Percentiles rank a stretch among this genome's conserved stretches.
Conservation (phyloP, 1,140 invertebrate species). For the Apis laboriosa region DNA sequence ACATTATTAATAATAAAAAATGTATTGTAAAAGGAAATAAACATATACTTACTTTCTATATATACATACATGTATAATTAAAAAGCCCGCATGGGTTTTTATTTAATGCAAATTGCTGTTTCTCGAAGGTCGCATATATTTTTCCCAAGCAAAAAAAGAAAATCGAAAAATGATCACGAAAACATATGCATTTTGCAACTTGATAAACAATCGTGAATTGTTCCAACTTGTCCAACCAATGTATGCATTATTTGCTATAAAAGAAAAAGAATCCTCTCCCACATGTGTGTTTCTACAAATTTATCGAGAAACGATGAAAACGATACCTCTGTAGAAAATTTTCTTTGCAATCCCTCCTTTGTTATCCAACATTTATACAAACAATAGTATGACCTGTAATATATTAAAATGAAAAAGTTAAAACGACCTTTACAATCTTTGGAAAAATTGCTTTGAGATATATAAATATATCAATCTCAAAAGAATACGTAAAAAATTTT, state of each 20-base stretch:
- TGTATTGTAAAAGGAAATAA: background rate
- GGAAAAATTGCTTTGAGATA: too few relatives aligned
- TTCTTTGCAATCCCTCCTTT: background rate
- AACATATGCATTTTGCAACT: background rate
- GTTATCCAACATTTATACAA: too few relatives aligned
- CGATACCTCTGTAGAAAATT: background rate
- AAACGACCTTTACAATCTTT: too few relatives aligned
- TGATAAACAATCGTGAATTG: too few relatives aligned
- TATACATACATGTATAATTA: background rate
- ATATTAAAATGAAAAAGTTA: too few relatives aligned
- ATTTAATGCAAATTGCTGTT: background rate
- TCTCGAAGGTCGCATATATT: background rate
- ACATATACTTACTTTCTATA: too few relatives aligned
- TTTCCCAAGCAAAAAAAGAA: background rate
- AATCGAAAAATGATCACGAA: background rate
- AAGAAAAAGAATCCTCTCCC: background rate
- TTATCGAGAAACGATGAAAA: background rate
- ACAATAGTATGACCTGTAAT: too few relatives aligned
- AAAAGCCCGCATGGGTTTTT: constrained; percentile 7
- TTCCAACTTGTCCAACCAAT: background rate
- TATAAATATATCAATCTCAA: too few relatives aligned
- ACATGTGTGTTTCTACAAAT: background rate
- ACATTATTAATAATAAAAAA: background rate
- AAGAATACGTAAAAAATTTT: background rate
- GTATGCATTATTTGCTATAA: too few relatives aligned